Percentiles rank a stretch among this genome's conserved stretches.
phyloP scores from a whole-genome alignment of 2,797 vertebrate genomes.

The Alauda arvensis region DNA sequence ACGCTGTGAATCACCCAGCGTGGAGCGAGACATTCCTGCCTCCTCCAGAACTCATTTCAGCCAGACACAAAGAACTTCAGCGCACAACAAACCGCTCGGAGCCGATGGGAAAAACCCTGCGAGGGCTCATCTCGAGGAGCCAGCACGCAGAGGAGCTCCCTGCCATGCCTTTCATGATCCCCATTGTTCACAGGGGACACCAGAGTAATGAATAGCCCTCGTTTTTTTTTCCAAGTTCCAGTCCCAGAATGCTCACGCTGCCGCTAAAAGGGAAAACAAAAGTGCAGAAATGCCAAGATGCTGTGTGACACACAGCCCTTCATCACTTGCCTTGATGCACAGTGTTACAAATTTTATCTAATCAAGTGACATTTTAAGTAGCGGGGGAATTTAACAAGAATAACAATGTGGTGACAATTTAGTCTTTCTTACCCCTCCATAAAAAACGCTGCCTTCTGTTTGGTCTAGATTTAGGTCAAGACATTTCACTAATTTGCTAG shows the following conservation, averaged over 20 bases:
- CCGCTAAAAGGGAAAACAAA: conserved; percentile 63
- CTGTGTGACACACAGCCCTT: conserved; percentile 40
- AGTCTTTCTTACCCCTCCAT: conserved; percentile 60
- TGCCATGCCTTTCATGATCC: conserved; percentile 42
- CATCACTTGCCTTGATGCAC: conserved; percentile 54
- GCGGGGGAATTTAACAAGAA: conserved; percentile 70
- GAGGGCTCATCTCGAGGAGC: conserved; percentile 31
- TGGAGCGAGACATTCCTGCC: neutral
- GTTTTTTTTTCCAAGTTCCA: conserved; percentile 41
- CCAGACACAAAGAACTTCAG: conserved; percentile 38
- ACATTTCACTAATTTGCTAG: conserved; percentile 84
- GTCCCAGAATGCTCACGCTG: conserved; percentile 3
- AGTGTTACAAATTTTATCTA: conserved; percentile 67
- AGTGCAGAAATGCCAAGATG: conserved; percentile 55
- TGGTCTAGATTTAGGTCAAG: conserved; percentile 82
- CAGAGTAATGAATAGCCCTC: conserved; percentile 43
- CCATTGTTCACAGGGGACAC: conserved; percentile 4
- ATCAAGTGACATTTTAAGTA: conserved; percentile 71
- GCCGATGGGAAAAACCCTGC: conserved; percentile 32
- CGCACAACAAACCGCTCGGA: conserved; percentile 47
- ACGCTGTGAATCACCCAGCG: neutral
- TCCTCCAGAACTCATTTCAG: neutral
- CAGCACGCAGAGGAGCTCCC: conserved; percentile 45
- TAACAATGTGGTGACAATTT: conserved; percentile 77
- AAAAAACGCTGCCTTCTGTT: conserved; percentile 81